Percentiles rank a stretch among this genome's conserved stretches.
phyloP scores from a whole-genome alignment of 2,113 vertebrate species.

The Eurypyga helias region DNA sequence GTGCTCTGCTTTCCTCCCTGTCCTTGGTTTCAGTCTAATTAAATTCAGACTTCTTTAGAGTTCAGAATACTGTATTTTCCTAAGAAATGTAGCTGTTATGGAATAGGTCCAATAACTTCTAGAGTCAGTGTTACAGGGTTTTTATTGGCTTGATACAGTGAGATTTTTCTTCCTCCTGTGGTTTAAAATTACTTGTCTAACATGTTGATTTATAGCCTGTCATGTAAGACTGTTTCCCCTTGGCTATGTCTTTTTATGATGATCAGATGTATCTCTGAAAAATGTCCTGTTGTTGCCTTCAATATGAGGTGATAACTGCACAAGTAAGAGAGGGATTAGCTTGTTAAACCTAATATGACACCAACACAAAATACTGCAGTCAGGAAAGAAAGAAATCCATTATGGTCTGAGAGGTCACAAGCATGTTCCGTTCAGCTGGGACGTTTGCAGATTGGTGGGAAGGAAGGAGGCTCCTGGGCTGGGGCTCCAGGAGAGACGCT shows the following conservation, averaged over 20 bases:
- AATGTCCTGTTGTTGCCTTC: slow-evolving; percentile 35
- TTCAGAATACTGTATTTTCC: slow-evolving; percentile 31
- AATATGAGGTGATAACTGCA: slow-evolving; percentile 39
- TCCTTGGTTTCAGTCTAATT: slow-evolving; percentile 15
- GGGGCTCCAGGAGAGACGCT: not conserved
- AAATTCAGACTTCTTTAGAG: not conserved
- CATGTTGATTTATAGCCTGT: slow-evolving; percentile 51
- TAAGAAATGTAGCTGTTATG: slow-evolving; percentile 14
- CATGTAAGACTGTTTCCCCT: slow-evolving; percentile 51
- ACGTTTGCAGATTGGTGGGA: not conserved
- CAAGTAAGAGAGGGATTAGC: not conserved
- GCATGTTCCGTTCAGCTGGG: not conserved
- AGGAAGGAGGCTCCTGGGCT: not conserved
- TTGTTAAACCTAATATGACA: slow-evolving; percentile 2
- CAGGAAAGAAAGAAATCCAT: not conserved
- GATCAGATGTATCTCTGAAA: slow-evolving; percentile 32
- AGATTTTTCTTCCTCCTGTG: not conserved
- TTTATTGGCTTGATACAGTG: slow-evolving; percentile 17
- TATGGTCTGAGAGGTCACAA: not conserved
- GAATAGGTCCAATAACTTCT: slow-evolving; percentile 4
- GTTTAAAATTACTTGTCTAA: slow-evolving; percentile 52
- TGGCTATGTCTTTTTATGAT: slow-evolving; percentile 39
- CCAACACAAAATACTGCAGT: not conserved
- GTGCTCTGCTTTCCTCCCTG: not conserved
- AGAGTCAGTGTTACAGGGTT: not conserved